Conservation (phyloP, 2,888 invertebrate species). For the Cremastinae sp. region DNA sequence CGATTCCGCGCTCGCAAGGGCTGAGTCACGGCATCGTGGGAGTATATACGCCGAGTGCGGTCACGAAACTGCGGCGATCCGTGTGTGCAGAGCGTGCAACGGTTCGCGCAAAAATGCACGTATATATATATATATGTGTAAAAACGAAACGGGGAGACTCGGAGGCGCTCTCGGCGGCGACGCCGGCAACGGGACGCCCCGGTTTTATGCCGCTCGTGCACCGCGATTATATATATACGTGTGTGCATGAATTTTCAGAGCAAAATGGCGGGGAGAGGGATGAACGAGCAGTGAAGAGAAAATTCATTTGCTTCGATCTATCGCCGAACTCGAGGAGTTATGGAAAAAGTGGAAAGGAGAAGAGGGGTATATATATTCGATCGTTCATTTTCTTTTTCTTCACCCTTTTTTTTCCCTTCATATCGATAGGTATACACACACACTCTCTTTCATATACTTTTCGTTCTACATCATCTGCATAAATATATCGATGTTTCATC, state of each 20-base stretch:
- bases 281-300: slow-evolving; percentile 41
- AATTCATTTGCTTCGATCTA: slow-evolving; percentile 34
- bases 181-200: slow-evolving; percentile 51
- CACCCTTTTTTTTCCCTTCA: slow-evolving; percentile 31
- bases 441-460: background rate
- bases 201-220: slow-evolving; percentile 27
- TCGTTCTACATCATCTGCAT: slow-evolving; percentile 45
- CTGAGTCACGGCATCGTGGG: slow-evolving; percentile 64
- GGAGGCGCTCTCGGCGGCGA: slow-evolving; percentile 43
- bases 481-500: slow-evolving; percentile 43
- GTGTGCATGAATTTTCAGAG: background rate
- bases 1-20: slow-evolving; percentile 35
- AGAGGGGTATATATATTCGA: background rate
- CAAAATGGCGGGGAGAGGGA: slow-evolving; percentile 18
- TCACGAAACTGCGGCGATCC: slow-evolving; percentile 57
- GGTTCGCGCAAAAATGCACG: background rate
- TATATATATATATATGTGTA: slow-evolving; percentile 12
- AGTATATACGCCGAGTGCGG: slow-evolving; percentile 55
- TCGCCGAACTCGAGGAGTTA: slow-evolving; percentile 8
- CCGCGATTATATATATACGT: background rate
- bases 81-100: background rate
- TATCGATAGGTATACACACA: slow-evolving; percentile 51
- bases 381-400: background rate
- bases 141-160: slow-evolving; percentile 49
- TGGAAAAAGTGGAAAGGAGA: background rate